A percentile compares a stretch with the other conserved stretches of the same genome.
Conservation (phyloP, 2,888 invertebrate genomes). For the Schizaphis graminum region DNA sequence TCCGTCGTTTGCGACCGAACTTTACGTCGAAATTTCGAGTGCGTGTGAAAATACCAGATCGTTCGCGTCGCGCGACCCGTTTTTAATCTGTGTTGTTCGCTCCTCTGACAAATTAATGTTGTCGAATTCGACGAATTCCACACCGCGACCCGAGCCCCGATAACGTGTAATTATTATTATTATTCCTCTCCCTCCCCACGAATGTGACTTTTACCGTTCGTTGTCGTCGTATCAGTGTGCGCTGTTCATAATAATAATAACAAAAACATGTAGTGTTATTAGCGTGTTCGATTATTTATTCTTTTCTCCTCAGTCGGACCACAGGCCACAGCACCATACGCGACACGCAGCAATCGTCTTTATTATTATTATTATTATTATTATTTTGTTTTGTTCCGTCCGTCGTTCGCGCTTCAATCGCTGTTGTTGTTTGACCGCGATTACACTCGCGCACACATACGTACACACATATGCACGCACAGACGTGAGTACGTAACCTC, state of each 20-base stretch:
- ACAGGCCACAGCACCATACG: background rate
- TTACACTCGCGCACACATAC: background rate
- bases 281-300: background rate
- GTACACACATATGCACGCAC: background rate
- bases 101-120: background rate
- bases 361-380: background rate
- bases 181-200: background rate
- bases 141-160: background rate
- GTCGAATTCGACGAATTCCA: background rate
- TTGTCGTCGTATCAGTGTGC: background rate
- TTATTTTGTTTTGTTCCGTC: background rate
- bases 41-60: background rate
- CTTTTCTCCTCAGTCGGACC: background rate
- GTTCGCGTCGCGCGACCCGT: background rate
- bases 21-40: background rate
- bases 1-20: background rate
- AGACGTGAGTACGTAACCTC: background rate
- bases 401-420: background rate
- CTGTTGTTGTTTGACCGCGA: background rate
- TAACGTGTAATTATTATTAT: background rate
- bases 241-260: background rate
- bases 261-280: background rate
- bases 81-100: background rate
- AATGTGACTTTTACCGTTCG: background rate
- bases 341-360: background rate